Evolutionary conservation across 2,113 vertebrate genomes (phyloP), one percentile per base, ranked within the genome.

Genomic region (Sinosuthora webbiana): DNA sequence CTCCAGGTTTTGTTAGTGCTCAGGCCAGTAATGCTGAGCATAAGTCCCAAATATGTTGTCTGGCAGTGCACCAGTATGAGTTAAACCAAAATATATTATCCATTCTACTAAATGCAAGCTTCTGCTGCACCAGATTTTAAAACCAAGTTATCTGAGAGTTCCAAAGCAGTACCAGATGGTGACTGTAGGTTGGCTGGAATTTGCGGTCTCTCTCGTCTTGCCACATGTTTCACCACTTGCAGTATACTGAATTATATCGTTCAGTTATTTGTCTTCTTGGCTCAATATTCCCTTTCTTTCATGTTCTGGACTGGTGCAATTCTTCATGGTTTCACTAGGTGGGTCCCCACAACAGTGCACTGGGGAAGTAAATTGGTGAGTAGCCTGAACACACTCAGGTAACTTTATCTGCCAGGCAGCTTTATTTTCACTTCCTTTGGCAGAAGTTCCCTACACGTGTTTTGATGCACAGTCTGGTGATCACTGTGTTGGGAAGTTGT

Each of bases 331-430:
- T 83, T 95, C 97, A 82, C 97, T 95, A 97, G 97, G 90, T 97
- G 97, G 96, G 42, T 84, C 96, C 86, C 96, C 90, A 95, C 60
- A 96, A 86, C 95, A 96, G 92, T 37, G 23, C 64, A 79, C 60
- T 24, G 64, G 30, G 74, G n/a, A 63, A 92, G 35, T 10, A 49
- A 6, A 21, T 49, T 37, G 56, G 11, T 37, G 56, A 75, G 19
- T 23, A 56, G 65, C 28, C 52, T 65, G 83, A 75, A 49, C 28
- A 35, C 19, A 2, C 13, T 33, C 31, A 24, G 68, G 50, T 78
- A 73, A 69, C 59, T 28, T 15, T 8, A 27, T 53, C 33, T 93
- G 24, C 10, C 45, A 14, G 23, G 47, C 39, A 70, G 44, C 50
- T 94, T 68, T 91, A 44, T 79, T 62, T 45, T 18, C n/a, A 35